Percentiles rank a stretch among this genome's conserved stretches.
Evolutionary conservation across 2,888 invertebrate species (phyloP).

Genomic region (Dastarcus helophoroides): DNA sequence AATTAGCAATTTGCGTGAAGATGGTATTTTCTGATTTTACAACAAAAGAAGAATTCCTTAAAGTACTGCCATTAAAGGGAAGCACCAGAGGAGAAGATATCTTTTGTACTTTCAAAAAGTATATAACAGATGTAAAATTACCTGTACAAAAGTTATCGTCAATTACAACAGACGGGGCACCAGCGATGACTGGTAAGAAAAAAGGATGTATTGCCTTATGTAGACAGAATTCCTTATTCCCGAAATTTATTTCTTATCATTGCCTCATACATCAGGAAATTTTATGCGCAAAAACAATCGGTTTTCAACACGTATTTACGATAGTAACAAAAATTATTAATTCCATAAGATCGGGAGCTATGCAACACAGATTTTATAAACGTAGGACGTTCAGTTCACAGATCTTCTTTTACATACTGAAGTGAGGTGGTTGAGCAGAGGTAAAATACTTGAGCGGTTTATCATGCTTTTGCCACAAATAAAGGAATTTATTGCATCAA

Average conservation of each 20-base stretch:
- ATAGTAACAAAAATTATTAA: conserved; percentile 9
- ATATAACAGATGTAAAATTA: conserved; percentile 13
- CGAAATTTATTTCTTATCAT: too few relatives aligned
- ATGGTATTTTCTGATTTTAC: conserved; percentile 19
- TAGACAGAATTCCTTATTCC: too few relatives aligned
- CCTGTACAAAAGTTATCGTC: conserved; percentile 16
- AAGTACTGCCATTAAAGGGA: conserved; percentile 16
- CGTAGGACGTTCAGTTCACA: not conserved
- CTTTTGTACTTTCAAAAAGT: conserved; percentile 14
- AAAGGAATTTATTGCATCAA: conserved; percentile 6
- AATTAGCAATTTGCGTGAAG: conserved; percentile 15
- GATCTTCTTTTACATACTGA: conserved; percentile 9
- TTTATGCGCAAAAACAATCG: conserved; percentile 14
- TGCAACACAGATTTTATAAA: conserved; percentile 9
- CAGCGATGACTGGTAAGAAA: too few relatives aligned
- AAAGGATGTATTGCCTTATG: too few relatives aligned
- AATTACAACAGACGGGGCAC: conserved; percentile 20
- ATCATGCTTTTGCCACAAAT: conserved; percentile 4
- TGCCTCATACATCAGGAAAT: conserved; percentile 15
- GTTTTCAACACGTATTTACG: conserved; percentile 7
- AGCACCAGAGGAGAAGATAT: conserved; percentile 16
- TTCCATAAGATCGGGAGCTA: conserved; percentile 9
- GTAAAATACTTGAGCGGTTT: not conserved
- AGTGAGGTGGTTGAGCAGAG: conserved; percentile 6
- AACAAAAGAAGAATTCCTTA: conserved; percentile 17